Base-by-base conservation (phyloP, 2,888 invertebrate species). In the Plusia festucae region DNA sequence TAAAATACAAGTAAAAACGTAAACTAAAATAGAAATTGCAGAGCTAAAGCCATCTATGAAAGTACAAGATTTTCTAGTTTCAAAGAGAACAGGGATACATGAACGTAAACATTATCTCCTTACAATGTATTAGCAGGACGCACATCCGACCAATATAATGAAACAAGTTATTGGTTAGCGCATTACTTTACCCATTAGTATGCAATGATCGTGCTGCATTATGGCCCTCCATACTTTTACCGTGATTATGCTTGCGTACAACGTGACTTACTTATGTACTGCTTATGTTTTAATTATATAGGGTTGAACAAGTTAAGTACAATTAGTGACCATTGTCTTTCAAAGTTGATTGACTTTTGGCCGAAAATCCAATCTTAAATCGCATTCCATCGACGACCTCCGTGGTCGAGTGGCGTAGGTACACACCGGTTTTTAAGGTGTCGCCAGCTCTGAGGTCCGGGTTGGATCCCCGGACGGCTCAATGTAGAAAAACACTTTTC, bases 211-310 rank as follows among this genome's bases (percentile, higher is more conserved):
- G 63, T 65, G 51, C 22, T 20, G 30, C 40, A 60, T 32, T 71
- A 62, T 62, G 56, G 34, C 52, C 63, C 57, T 70, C 61, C 67
- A 76, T 71, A 78, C 77, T 73, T 79, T 79, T 81, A 75, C 75
- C 68, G 62, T 68, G 72, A 68, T 76, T 68, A 62, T 69, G 52
- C 65, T 64, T 58, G 51, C 62, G 54, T 70, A 53, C 46, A 55
- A 72, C 73, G 79, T 81, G 81, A 70, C 72, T 59, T 49, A 57
- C 55, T 56, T 61, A 60, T 60, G 22, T 54, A 44, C 22, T 22
- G 46, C 69, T 18, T 62, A 65, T 53, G 49, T 57, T 57, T 34
- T 30, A 34, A 57, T n/a, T 65, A 44, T 51, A 63, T 54, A 72
- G 57, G 51, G 5, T 60, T 46, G 32, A 69, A 51, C 30, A 44